phyloP scores from a whole-genome alignment of 2,888 invertebrate genomes.

The Netelia inedita region DNA sequence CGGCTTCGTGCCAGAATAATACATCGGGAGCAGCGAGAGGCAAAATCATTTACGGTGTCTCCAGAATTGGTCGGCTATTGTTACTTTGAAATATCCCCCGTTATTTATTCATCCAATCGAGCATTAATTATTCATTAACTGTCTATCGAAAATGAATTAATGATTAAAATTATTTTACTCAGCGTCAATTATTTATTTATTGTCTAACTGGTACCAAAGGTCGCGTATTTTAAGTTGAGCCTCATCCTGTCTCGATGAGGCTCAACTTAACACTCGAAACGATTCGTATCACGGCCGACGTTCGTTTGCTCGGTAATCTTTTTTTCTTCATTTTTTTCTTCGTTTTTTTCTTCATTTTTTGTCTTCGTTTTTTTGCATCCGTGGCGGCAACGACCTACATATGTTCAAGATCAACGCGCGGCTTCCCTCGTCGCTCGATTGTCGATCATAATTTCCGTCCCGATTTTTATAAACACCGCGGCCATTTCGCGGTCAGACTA shows the following conservation, averaged over 20 bases:
- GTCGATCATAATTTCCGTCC: slow-evolving; percentile 25
- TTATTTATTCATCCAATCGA: background rate
- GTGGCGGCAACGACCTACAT: slow-evolving; percentile 64
- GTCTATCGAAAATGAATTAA: background rate
- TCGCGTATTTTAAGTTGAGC: background rate
- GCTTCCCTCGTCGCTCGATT: background rate
- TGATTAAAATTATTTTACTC: background rate
- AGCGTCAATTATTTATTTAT: no score
- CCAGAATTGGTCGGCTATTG: background rate
- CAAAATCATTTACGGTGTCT: background rate
- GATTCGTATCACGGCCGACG: background rate
- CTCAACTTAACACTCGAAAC: background rate
- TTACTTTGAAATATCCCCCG: background rate
- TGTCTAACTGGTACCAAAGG: background rate
- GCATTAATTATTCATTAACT: background rate
- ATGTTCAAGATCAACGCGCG: slow-evolving; percentile 43
- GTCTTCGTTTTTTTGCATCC: slow-evolving; percentile 29
- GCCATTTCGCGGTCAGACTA: slow-evolving; percentile 17
- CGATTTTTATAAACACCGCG: background rate
- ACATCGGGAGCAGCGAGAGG: background rate
- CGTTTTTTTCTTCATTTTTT: slow-evolving; percentile 1
- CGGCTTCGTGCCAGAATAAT: slow-evolving; percentile 13
- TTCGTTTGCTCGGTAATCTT: background rate
- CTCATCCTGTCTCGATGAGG: no score
- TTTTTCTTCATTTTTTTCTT: slow-evolving; percentile 14